Evolutionary conservation across 2,888 invertebrate genomes (phyloP).

Genomic region (Synanthedon formicaeformis): DNA sequence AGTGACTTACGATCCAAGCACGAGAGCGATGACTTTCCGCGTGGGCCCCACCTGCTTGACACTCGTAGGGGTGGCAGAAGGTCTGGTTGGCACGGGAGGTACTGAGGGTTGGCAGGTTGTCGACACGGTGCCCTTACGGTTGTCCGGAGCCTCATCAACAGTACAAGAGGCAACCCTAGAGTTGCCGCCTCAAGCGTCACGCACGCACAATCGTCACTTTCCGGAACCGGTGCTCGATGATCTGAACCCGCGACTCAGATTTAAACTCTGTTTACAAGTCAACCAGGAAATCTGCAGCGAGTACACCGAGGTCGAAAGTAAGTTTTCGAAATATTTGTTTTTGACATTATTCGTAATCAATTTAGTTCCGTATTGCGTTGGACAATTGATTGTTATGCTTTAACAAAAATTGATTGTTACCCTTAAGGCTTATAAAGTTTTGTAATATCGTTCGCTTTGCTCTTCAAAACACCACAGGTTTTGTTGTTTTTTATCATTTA

Average conservation of each 20-base stretch:
- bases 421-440: too few species aligned
- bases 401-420: too few species aligned
- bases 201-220: conserved; percentile 58
- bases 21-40: conserved; percentile 81
- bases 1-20: conserved; percentile 85
- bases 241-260: conserved; percentile 77
- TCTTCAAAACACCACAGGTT: too few species aligned
- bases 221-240: conserved; percentile 73
- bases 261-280: conserved; percentile 84
- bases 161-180: conserved; percentile 79
- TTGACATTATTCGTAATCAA: too few species aligned
- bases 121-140: conserved; percentile 77
- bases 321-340: conserved; percentile 41
- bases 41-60: conserved; percentile 84
- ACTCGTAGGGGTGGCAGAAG: conserved; percentile 81
- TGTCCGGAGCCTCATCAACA: conserved; percentile 77
- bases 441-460: too few species aligned
- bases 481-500: too few species aligned
- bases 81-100: conserved; percentile 53
- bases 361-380: too few species aligned
- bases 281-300: conserved; percentile 88
- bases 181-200: conserved; percentile 49
- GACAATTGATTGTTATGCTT: too few species aligned
- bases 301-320: conserved; percentile 85
- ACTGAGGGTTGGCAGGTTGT: conserved; percentile 65